Conservation (phyloP, 2,113 vertebrate genomes). For the Isurus oxyrinchus region DNA sequence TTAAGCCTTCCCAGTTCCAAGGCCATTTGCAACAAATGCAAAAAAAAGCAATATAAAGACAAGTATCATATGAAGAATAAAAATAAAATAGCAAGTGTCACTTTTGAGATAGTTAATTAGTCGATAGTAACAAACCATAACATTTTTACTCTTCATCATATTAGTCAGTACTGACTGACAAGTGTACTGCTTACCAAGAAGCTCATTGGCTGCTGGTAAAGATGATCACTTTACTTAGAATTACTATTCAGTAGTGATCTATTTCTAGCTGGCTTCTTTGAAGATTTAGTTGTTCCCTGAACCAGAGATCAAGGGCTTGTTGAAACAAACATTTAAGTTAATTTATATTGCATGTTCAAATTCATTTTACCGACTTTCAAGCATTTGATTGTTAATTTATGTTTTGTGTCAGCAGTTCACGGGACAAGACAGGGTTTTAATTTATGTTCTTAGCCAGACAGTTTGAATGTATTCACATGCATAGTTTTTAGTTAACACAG, state of each 20-base stretch:
- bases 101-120: background rate
- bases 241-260: background rate
- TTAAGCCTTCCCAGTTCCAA: background rate
- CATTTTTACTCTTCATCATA: background rate
- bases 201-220: background rate
- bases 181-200: background rate
- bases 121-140: background rate
- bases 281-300: background rate
- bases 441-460: background rate
- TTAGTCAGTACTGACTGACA: background rate
- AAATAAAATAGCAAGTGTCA: background rate
- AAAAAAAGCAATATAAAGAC: background rate
- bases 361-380: background rate
- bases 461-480: background rate
- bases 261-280: background rate
- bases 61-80: background rate
- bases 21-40: background rate
- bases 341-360: background rate
- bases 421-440: background rate
- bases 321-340: background rate
- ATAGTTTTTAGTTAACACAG: background rate
- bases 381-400: background rate
- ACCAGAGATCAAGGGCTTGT: background rate
- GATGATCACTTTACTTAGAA: background rate
- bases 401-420: background rate